A percentile compares a stretch with the other conserved stretches of the same genome.
phyloP scores from a whole-genome alignment of 2,888 invertebrate genomes.

The Agrochola litura region DNA sequence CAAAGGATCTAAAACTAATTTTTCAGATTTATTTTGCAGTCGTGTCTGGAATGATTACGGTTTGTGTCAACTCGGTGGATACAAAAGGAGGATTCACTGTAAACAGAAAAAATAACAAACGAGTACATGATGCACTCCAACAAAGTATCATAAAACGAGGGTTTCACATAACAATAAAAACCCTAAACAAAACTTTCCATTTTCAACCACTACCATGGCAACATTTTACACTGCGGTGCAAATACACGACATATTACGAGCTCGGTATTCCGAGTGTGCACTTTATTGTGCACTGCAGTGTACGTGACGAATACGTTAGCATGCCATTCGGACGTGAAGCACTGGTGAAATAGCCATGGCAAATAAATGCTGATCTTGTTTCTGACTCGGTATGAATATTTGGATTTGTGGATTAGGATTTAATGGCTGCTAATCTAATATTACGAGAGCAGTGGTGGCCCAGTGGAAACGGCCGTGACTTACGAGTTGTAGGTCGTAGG shows the following conservation, averaged over 20 bases:
- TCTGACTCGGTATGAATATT: conserved; percentile 21
- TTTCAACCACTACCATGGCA: conserved; percentile 23
- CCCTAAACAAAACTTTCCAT: conserved; percentile 54
- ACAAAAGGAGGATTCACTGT: not conserved
- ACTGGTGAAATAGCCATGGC: conserved; percentile 36
- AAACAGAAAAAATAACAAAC: not conserved
- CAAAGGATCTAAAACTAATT: not conserved
- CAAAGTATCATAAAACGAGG: conserved; percentile 36
- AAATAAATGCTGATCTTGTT: conserved; percentile 47
- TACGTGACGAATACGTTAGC: conserved; percentile 65
- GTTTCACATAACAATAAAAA: conserved; percentile 31
- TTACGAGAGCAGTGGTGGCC: too few species aligned
- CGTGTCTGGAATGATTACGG: not conserved
- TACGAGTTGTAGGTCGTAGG: too few species aligned
- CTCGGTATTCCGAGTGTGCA: conserved; percentile 58
- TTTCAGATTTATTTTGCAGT: not conserved
- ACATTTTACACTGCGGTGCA: conserved; percentile 58
- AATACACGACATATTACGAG: conserved; percentile 50
- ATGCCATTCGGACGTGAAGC: conserved; percentile 58
- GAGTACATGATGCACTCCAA: conserved; percentile 12
- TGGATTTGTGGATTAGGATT: conserved; percentile 21
- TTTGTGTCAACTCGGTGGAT: too few species aligned
- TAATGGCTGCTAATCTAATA: not conserved
- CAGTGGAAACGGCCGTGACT: too few species aligned
- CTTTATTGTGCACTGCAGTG: conserved; percentile 64